phyloP scores from a whole-genome alignment of 2,888 invertebrate species.

The Pandemis heparana region DNA sequence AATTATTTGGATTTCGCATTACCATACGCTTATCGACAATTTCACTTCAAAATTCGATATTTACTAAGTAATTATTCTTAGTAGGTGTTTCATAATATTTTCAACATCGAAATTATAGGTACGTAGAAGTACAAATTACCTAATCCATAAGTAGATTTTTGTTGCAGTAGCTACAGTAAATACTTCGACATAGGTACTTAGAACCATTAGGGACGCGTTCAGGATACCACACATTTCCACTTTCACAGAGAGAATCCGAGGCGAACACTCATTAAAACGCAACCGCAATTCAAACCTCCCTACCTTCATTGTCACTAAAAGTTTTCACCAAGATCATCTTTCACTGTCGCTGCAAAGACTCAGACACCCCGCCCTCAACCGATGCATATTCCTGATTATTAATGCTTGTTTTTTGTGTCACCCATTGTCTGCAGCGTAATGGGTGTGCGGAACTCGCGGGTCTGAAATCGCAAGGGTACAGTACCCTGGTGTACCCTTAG shows the following conservation, averaged over 20 bases:
- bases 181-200: slow-evolving; percentile 5
- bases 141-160: neutral
- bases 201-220: slow-evolving; percentile 29
- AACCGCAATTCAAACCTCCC: slow-evolving; percentile 57
- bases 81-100: no score
- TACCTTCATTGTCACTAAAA: slow-evolving; percentile 70
- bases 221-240: slow-evolving; percentile 38
- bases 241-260: slow-evolving; percentile 41
- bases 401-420: slow-evolving; percentile 82
- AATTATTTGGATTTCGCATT: no score
- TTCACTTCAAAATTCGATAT: no score
- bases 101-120: no score
- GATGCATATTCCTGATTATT: slow-evolving; percentile 84
- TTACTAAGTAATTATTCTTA: no score
- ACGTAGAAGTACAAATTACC: no score
- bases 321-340: slow-evolving; percentile 71
- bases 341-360: slow-evolving; percentile 66
- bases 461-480: slow-evolving; percentile 80
- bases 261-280: slow-evolving; percentile 49
- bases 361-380: slow-evolving; percentile 62
- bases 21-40: no score
- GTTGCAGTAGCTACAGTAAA: neutral
- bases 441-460: slow-evolving; percentile 76
- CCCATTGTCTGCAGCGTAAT: slow-evolving; percentile 79
- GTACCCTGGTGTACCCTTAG: slow-evolving; percentile 71